Base-by-base conservation (phyloP, 2,888 invertebrate species). In the Tipula unca region DNA sequence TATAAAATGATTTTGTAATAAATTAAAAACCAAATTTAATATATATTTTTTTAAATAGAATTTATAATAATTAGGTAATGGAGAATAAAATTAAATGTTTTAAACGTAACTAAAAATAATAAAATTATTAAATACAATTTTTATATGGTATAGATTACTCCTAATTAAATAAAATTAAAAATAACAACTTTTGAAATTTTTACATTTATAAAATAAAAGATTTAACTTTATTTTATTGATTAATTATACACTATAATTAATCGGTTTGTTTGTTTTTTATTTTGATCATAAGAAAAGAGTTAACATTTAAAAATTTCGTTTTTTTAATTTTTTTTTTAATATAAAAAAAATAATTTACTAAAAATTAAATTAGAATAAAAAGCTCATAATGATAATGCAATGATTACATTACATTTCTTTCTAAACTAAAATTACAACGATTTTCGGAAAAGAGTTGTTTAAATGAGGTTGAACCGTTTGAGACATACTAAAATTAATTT, bases 1-100 rank as follows among this genome's bases (percentile, higher is more conserved):
- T 32, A 83, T 32, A 35, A 83, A 83, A 83, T 32, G n/a, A 83
- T 32, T 83, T 83, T 83, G n/a, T 32, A 83, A 83, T 83, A 83
- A 83, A 83, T 83, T 32, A 83, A 17, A 83, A 83, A 17, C 20
- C 6, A 69, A 69, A 69, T 25, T 25, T 69, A 69, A 25, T 69
- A 69, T 69, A 69, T 69, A 25, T 69, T 25, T 69, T 1, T 69
- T 69, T 25, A 69, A 20, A 69, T 69, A 69, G 20, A 69, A 69
- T 69, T 69, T 69, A n/a, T 48, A 69, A 69, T 69, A 25, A 17
- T 48, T 25, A 54, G 48, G n/a, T 32, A 54, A 10, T 69, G 25
- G 69, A 69, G 69, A 69, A 54, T 54, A 54, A 54, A 54, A 54
- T 25, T 54, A 54, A 69, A 69, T 25, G 69, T 25, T 69, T 69